Base-by-base conservation (phyloP, 2,888 invertebrate species). In the Diaphora mendica region DNA sequence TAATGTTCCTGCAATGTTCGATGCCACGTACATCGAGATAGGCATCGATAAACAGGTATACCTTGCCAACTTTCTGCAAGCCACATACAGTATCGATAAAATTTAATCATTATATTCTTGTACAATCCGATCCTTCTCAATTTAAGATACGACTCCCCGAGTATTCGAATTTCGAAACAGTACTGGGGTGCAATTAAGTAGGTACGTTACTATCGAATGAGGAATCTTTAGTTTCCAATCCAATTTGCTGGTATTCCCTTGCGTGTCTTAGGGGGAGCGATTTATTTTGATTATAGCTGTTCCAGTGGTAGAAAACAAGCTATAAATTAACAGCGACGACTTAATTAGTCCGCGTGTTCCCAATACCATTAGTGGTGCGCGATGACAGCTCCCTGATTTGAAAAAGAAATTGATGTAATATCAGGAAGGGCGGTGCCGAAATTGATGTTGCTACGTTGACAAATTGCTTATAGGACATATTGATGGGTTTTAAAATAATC, bases 211-310 rank as follows among this genome's bases (percentile, higher is more conserved):
- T 87, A 89, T 89, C 89, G 84, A 86, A 84, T 86, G 87, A 86
- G 88, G 86, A 88, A 89, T 89, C 88, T 89, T 87, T 87, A 86
- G 89, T 90, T 91, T 89, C 90, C 89, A 92, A 92, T 92, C 92
- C 91, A 93, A 92, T 93, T 94, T 93, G 90, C 88, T 88, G 82
- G 88, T 89, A 92, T 91, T 91, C 91, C 92, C 91, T 94, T 85
- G 95, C 95, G 95, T 95, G 95, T 91, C 91, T 90, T 89, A 86
- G 86, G 82, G 86, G 86, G 88, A 91, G 86, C 94, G 92, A 95
- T 95, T 95, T 94, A 91, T 95, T 94, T 94, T 93, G 94, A 95
- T 95, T 94, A 94, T 92, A 88, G 91, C 90, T 90, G 91, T 91
- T 91, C 85, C 88, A 87, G 87, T 86, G 85, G 87, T 90, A 88